Evolutionary conservation across 2,888 invertebrate species (phyloP), one percentile per base, ranked within the genome.

Genomic region (Onthophagus sagittarius): DNA sequence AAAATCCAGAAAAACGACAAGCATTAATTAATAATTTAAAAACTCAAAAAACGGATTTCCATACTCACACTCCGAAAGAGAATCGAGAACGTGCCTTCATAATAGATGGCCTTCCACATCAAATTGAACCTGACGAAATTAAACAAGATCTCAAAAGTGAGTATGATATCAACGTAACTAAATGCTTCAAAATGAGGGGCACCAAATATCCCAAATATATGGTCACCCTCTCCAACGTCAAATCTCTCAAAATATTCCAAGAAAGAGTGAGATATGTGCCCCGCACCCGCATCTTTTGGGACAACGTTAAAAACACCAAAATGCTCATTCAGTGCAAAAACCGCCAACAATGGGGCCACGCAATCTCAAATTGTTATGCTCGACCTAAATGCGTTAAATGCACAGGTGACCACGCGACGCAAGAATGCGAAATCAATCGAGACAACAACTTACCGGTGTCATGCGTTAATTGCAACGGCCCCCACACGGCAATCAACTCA

Each of bases 311-410:
- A 63, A 71, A 63, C 15, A 63, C 39, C 9, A 15, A 15, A 62
- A 15, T 62, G 62, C 15, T 71, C 7, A 65, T 70, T 9, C 74
- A 74, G 15, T 74, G 74, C 72, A 63, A 74, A 3, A 74, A 71
- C 33, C 73, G 72, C 72, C 76, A 74, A 32, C 65, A 69, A 71
- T 75, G 72, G 74, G 74, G 74, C 5, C 74, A 73, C 39, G 74
- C 65, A 4, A 74, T 71, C 14, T 6, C 64, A 9, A 75, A 73
- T 62, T 72, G 75, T 23, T 65, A 31, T 13, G 13, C 15, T 7
- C 13, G 15, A 4, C 13, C 70, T 5, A 39, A 33, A 32, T 75
- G 75, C 71, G 14, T 75, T 11, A 74, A 74, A 15, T 74, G 75
- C 65, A 63, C 70, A 23, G 64, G 71, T 15, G 13, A 33, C 3